Base-by-base conservation (phyloP, 1,140 invertebrate genomes). In the Diorhabda sublineata region DNA sequence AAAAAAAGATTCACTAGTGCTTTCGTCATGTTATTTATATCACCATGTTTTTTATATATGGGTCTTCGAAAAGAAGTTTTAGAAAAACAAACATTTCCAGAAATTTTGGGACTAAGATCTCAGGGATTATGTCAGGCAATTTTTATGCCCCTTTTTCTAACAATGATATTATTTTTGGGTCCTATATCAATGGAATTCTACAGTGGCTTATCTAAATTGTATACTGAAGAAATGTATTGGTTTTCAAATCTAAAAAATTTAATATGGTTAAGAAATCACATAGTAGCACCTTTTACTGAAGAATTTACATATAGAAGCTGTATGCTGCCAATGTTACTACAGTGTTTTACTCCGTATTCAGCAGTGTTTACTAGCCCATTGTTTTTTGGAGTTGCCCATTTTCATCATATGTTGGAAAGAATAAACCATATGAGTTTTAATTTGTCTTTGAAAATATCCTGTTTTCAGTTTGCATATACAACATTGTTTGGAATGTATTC, bases 401-500 rank as follows among this genome's bases (percentile, higher is more conserved):
- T 97, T 77, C 95, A 98, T 86, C 95, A 97, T 77, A 88, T 96
- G 75, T 84, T 90, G 71, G 95, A 97, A 78, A 88, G 89, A 76
- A 83, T 94, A 6, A 89, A 87, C 74, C 83, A 67, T 41, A 85
- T 88, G 78, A 81, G 86, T 64, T 83, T 91, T 42, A 88, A 87
- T 74, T 85, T 84, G 9, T 90, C 91, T 3, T 71, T 94, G 41
- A 78, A 91, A 69, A 82, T 90, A 68, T 90, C 90, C 69, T 85
- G 91, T 81, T 96, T 97, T 80, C 96, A 98, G 79, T 93, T 96
- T 77, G 82, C 82, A 3, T 98, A 96, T 79, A 98, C 96, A 11
- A 95, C 93, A 60, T 77, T 98, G 42, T 98, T 98, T 85, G 96
- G 96, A 71, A 90, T 90, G 42, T 98, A 98, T 80, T 96, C 95